Conservation (phyloP, 2,888 invertebrate genomes). For the Pseudeuparius sepicola region DNA sequence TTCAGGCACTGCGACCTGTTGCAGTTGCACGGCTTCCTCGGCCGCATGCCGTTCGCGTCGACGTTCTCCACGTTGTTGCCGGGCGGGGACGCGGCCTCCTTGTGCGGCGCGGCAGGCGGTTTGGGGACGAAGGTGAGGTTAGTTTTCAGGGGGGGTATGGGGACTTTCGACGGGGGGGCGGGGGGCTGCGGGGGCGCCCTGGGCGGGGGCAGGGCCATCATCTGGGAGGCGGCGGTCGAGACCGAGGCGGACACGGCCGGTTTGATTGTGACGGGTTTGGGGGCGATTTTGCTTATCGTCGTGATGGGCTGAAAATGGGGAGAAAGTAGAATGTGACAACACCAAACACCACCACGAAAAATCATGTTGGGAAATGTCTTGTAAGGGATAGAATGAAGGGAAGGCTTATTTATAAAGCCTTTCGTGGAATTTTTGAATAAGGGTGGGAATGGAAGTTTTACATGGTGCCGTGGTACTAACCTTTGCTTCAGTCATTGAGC, state of each 20-base stretch:
- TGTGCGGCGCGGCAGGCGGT: constrained; percentile 4
- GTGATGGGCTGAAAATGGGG: constrained; percentile 24
- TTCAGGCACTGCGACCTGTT: constrained; percentile 98
- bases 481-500: constrained; percentile 34
- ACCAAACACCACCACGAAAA: too few relatives aligned
- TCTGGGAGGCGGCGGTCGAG: constrained; percentile 36
- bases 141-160: constrained; percentile 20
- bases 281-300: constrained; percentile 25
- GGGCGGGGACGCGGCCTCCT: constrained; percentile 6
- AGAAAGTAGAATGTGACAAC: too few relatives aligned
- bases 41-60: constrained; percentile 47
- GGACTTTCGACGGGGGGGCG: constrained; percentile 17
- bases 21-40: constrained; percentile 95
- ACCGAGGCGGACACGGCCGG: constrained; percentile 22
- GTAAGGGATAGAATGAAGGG: too few relatives aligned
- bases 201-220: constrained; percentile 46
- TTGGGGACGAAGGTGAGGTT: constrained; percentile 3
- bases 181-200: constrained; percentile 36
- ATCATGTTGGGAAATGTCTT: too few relatives aligned
- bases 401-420: too few relatives aligned
- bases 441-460: too few relatives aligned
- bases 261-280: constrained; percentile 28
- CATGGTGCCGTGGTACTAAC: too few relatives aligned
- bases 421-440: too few relatives aligned
- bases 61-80: background rate